Evolutionary conservation across 1,140 invertebrate genomes (phyloP).

Genomic region (Euglossa dilemma): DNA sequence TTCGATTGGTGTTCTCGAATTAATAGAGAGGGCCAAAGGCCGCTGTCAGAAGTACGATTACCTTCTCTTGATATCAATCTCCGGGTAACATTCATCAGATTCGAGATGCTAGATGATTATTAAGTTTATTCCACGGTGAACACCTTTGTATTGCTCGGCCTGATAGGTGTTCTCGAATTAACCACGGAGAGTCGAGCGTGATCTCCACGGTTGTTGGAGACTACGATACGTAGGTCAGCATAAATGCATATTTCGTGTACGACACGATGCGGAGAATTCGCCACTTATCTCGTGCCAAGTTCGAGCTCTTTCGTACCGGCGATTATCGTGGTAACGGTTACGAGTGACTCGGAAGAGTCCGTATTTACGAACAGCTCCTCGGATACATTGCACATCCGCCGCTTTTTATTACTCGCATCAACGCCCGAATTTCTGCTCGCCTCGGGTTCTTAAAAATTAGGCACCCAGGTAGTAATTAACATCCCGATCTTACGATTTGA

Average conservation of each 20-base stretch:
- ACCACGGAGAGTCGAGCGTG: constrained; percentile 7
- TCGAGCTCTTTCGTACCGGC: constrained; percentile 13
- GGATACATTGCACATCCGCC: neutral
- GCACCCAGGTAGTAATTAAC: no score
- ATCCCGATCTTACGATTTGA: no score
- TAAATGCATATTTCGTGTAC: constrained; percentile 59
- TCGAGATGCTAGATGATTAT: neutral
- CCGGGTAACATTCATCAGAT: neutral
- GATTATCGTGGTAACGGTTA: constrained; percentile 54
- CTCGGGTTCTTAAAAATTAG: no score
- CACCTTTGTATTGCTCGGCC: neutral
- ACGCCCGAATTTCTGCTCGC: no score
- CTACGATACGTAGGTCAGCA: constrained; percentile 16
- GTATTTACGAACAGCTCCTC: constrained; percentile 33
- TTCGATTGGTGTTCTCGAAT: no score
- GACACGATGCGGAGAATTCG: constrained; percentile 38
- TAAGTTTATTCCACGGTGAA: neutral
- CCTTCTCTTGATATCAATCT: no score
- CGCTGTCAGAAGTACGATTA: no score
- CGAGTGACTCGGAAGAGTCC: constrained; percentile 5
- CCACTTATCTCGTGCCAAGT: constrained; percentile 63
- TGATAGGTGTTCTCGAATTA: neutral
- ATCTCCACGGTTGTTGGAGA: neutral
- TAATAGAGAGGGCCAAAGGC: no score
- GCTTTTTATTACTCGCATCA: neutral